These are phyloP conservation scores for Diplazon laetatorius DNA, from an alignment of 2,888 invertebrate genomes.

Conservation along the genomic window DNA sequence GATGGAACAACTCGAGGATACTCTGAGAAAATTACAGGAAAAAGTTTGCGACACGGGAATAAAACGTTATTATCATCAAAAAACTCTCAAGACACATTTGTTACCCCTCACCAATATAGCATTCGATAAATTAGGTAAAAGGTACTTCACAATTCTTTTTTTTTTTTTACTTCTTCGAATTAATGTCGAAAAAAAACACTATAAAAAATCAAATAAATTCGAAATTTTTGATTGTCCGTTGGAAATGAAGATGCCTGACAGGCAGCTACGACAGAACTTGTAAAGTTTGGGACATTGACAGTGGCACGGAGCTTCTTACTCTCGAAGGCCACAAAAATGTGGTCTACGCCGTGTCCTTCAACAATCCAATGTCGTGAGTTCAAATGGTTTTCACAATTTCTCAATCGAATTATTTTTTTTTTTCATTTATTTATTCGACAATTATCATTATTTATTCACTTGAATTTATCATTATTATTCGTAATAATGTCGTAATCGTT, in stretches of 20 bases:
- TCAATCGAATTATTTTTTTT: no score
- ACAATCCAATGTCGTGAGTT: constrained; percentile 89
- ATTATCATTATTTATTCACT: no score
- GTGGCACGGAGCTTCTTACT: constrained; percentile 87
- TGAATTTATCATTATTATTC: no score
- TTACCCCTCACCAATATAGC: constrained; percentile 89
- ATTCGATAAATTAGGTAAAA: constrained; percentile 87
- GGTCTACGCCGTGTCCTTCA: constrained; percentile 91
- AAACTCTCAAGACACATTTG: constrained; percentile 87
- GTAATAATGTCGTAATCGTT: no score
- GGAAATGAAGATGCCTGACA: constrained; percentile 88
- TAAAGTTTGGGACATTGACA: constrained; percentile 90
- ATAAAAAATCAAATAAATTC: no score
- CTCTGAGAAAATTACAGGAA: constrained; percentile 86
- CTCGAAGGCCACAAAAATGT: constrained; percentile 91
- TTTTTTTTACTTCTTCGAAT: no score
- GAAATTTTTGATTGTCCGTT: no score
- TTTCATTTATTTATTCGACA: no score
- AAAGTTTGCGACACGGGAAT: constrained; percentile 86
- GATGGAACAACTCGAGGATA: constrained; percentile 85
- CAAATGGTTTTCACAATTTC: constrained; percentile 25
- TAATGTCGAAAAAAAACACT: no score
- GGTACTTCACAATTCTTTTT: constrained; percentile 81
- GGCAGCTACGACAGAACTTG: constrained; percentile 94
- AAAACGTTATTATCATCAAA: constrained; percentile 87